Base-by-base conservation (phyloP, 2,888 invertebrate species). In the Tipula helvola region DNA sequence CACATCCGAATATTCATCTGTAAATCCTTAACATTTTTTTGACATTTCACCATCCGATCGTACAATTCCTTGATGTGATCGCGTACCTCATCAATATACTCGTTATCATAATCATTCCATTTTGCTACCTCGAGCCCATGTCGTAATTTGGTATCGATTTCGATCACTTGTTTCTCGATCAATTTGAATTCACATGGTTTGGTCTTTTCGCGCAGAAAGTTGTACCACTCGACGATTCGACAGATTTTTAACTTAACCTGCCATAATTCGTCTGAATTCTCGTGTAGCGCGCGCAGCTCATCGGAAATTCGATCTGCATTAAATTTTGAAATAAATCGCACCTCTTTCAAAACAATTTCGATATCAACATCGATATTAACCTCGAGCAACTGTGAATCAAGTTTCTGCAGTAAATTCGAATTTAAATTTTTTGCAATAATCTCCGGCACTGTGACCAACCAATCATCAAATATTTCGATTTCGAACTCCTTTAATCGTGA, bases 61-160 rank as follows among this genome's bases (percentile, higher is more conserved):
- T 96, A 95, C 7, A 98, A 91, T 87, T 95, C 94, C 89, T 95
- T 94, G 0, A 97, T 94, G 44, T 93, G 93, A 8, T 93, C 90
- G 88, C 95, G 94, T 5, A 97, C 94, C 87, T 93, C 93, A 8
- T 94, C 93, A 89, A 97, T 94, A 91, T 95, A 95, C 2, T 94
- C 94, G 89, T 91, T 91, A 96, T 97, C 95, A 89, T 95, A 94
- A 87, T 94, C 94, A 88, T 95, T 94, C 97, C 97, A 98, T 86
- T 94, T 95, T 85, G 95, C 93, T 36, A 93, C 92, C 86, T 93
- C 93, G 84, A 96, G 94, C 0, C 96, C 95, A 8, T 94, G 92
- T 85, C 94, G 93, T 87, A 98, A 93, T 86, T 95, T 91, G 0
- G 91, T 89, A 90, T 98, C 96, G 87, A 98, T 95, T n/a, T 93